Evolutionary conservation across 1,140 invertebrate genomes (phyloP), one percentile per base, ranked within the genome.

Genomic region (Watersipora subatra): DNA sequence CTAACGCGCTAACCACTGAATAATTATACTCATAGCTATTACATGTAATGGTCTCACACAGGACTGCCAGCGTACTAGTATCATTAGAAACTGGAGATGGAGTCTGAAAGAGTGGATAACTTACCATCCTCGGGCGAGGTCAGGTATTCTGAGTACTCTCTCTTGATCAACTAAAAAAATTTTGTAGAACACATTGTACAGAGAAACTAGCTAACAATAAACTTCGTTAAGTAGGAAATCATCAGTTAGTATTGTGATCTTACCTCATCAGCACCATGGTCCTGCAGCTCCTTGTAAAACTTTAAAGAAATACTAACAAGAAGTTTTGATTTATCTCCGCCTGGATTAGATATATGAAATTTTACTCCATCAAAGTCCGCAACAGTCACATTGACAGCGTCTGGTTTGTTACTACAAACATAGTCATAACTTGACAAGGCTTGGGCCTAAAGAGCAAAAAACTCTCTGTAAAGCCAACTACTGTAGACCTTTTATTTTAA

Each of bases 291-390:
- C 82, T 94, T 93, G 83, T 95, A 99, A 84, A 98, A 99, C 83
- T 98, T 98, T 67, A 99, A 83, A 71, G 92, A 89, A 82, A 98
- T 97, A 85, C 94, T 98, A 84, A 97, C 93, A 83, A 88, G 88
- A 83, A 97, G 86, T 89, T 97, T 97, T 70, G 89, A 89, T 85
- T 96, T 97, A 79, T 98, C 93, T 70, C 87, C 88, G 82, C 92
- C 89, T 69, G 92, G 84, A 86, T 97, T 99, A 63, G 95, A 97
- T 84, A 99, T 89, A 81, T 97, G 93, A 84, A 95, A 99, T 65
- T 98, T 81, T 64, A 97, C 95, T 70, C 96, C 95, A 86, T 99
- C 96, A 84, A 99, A 99, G 85, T 99, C 96, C 71, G 92, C 89
- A 73, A 82, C 73, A n/a, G 26, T 19, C 17, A 56, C 30, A 63